Evolutionary conservation across 2,888 invertebrate genomes (phyloP), one percentile per base, ranked within the genome.

Genomic region (Pinctada fucata): DNA sequence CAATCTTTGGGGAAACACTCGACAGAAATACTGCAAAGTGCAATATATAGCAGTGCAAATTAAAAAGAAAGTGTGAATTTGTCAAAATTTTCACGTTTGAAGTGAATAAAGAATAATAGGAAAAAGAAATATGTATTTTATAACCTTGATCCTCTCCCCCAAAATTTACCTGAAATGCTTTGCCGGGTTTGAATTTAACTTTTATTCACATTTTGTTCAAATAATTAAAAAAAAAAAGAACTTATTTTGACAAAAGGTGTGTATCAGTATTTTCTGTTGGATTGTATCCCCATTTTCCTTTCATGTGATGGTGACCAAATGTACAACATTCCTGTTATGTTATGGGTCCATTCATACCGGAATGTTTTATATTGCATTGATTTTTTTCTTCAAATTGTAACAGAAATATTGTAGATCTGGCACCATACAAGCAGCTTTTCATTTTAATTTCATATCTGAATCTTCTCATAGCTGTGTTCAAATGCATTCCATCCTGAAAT

Each of bases 291-390:
- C 75, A 63, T 52, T 66, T 72, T n/a, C 72, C 45, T 64, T 13
- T 72, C 72, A 66, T 76, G 13, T 66, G 58, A 51, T 66, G 3
- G 45, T 65, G 66, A n/a, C 66, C 49, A 63, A 63, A 70, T 10
- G 68, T 64, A 72, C 75, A 80, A 49, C 66, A 65, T 45, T 64
- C 67, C 75, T 77, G 77, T 78, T 78, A 80, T 83, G 79, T 78
- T 81, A 83, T 86, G 87, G 87, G 87, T 87, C 87, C 87, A 87
- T 83, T 84, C 83, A 83, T 84, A 80, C 80, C 86, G 86, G 86
- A 86, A 84, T 86, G 86, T 86, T 87, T 77, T 82, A 80, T 79
- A 76, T 82, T 84, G 79, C 83, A 82, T 83, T 84, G 77, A 83
- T 81, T 81, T 79, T 81, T 81, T 80, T 69, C 74, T 63, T 31